Base-by-base conservation (phyloP, 1,140 invertebrate species). In the Lerema accius region DNA sequence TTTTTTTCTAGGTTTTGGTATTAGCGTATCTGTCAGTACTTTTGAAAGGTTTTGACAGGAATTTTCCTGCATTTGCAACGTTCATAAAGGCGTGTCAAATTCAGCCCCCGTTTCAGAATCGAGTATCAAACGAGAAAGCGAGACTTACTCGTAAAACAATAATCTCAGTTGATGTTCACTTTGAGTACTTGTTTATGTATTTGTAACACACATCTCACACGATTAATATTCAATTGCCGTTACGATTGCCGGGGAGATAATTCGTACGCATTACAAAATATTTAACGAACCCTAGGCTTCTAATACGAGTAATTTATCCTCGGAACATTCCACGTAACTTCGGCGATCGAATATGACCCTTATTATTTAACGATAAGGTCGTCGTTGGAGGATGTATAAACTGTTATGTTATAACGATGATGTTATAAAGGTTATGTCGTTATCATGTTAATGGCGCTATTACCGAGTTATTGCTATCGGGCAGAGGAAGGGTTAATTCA, bases 401-500 rank as follows among this genome's bases (percentile, higher is more conserved):
- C 51, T 55, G 51, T 55, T 55, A 55, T 56, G 40, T 45, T 56
- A 56, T 56, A 56, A 56, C 53, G 53, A 45, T 56, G 26, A 56
- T 56, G 53, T 56, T 56, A 45, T 43, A 43, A 56, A 56, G 53
- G 53, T 43, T 55, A 56, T 56, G 26, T 56, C 53, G 53, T 56
- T 56, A 56, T 56, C 51, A 23, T 53, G 50, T 53, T 53, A 53
- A 53, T 53, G 37, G 35, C 35, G 50, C 16, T 37, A 40, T 53
- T 53, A 53, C 50, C 4, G 37, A 17, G 50, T 53, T 42, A 53
- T 53, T 40, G 50, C 50, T 42, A 53, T 53, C 50, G 50, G 13
- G 50, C 17, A 11, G 50, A 4, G 46, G 50, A 53, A 53, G 50
- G 50, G 50, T 53, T 53, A 53, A 53, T 53, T 53, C 50, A 51